phyloP scores from a whole-genome alignment of 2,797 vertebrate species.

The Malacoctenus gilli region DNA sequence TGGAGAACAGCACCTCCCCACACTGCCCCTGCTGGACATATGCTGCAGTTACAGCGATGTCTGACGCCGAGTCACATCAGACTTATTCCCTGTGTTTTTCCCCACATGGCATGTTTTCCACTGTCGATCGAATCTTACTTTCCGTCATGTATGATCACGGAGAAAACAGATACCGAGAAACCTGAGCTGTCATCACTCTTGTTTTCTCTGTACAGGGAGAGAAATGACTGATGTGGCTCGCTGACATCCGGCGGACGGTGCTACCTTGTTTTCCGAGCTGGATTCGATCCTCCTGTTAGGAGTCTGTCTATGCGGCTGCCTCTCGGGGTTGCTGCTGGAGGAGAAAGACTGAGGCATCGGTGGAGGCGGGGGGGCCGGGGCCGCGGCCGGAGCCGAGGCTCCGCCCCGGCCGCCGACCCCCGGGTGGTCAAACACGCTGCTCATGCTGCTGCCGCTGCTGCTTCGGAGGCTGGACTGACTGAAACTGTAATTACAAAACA shows the following conservation, averaged over 20 bases:
- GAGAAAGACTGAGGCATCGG: constrained; percentile 27
- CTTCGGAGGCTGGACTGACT: constrained; percentile 61
- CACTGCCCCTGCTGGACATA: constrained; percentile 84
- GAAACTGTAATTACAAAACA: no score
- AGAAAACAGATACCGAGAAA: not conserved
- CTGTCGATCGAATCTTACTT: no score
- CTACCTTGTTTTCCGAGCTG: constrained; percentile 62
- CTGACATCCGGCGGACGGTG: not conserved
- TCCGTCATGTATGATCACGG: not conserved
- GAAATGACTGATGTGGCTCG: not conserved
- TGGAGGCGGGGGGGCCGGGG: constrained; percentile 56
- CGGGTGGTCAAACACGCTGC: constrained; percentile 74
- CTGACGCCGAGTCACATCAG: no score
- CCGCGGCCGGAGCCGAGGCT: not conserved
- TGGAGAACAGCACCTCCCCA: constrained; percentile 86
- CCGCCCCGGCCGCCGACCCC: constrained; percentile 33
- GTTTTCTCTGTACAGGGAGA: no score
- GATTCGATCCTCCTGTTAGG: constrained; percentile 31
- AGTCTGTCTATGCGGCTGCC: constrained; percentile 21
- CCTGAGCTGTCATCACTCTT: no score
- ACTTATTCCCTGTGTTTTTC: not conserved
- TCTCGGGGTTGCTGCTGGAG: constrained; percentile 31
- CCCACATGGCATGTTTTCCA: not conserved
- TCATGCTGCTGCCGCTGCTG: constrained; percentile 78
- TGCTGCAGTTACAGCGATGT: not conserved